A percentile compares a stretch with the other conserved stretches of the same genome.
phyloP scores from a whole-genome alignment of 2,113 vertebrate genomes.

The Eleginops maclovinus region DNA sequence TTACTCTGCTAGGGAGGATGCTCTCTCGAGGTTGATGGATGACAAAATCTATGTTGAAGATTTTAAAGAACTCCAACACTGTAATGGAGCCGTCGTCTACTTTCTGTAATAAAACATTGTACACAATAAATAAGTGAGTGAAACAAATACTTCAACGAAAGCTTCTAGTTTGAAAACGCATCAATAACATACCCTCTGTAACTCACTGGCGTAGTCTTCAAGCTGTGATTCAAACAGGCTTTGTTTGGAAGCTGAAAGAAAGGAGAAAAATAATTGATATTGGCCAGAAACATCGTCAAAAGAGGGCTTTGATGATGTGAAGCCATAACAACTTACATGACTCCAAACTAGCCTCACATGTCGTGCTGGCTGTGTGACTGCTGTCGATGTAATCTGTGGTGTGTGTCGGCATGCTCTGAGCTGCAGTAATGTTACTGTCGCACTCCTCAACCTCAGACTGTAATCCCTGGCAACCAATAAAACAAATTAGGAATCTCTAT shows the following conservation, averaged over 20 bases:
- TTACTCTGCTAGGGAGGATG: slow-evolving; percentile 87
- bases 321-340: slow-evolving; percentile 76
- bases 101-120: slow-evolving; percentile 84
- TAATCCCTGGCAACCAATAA: not conserved
- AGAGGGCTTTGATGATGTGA: not conserved
- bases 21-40: slow-evolving; percentile 93
- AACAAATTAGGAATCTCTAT: not conserved
- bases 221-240: slow-evolving; percentile 89
- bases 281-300: not conserved
- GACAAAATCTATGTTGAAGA: slow-evolving; percentile 89
- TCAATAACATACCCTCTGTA: slow-evolving; percentile 81
- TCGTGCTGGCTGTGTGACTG: slow-evolving; percentile 84
- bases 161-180: not conserved
- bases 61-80: slow-evolving; percentile 90
- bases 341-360: slow-evolving; percentile 85
- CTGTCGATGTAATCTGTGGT: slow-evolving; percentile 81
- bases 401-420: slow-evolving; percentile 65
- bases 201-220: slow-evolving; percentile 84
- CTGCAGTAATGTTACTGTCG: slow-evolving; percentile 61
- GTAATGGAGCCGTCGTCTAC: slow-evolving; percentile 89
- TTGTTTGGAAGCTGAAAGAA: slow-evolving; percentile 83
- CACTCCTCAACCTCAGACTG: slow-evolving; percentile 38
- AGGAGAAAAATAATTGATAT: not conserved
- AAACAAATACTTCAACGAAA: not conserved
- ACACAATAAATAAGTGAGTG: not conserved